These are phyloP conservation scores for Alces alces DNA, from an alignment of 2,113 vertebrate genomes.

Conservation along the genomic window DNA sequence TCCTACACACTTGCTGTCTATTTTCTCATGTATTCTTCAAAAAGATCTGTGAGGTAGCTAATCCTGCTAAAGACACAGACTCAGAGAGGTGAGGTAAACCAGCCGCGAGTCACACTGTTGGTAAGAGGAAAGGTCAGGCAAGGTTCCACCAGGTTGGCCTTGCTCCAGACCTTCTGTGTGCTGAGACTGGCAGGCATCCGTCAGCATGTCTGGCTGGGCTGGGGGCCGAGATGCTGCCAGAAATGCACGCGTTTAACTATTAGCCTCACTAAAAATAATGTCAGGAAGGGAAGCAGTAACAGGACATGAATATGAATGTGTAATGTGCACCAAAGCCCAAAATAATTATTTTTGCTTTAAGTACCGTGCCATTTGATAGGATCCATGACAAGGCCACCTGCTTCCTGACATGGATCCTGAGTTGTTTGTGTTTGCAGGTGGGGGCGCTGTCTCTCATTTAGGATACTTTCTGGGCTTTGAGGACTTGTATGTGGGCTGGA, in stretches of 20 bases:
- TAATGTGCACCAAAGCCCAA: not conserved
- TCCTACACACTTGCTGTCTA: not conserved
- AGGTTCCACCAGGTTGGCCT: not conserved
- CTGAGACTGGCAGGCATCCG: not conserved
- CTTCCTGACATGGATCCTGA: not conserved
- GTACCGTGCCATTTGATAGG: not conserved
- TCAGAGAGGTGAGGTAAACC: not conserved
- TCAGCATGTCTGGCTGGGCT: fast-evolving
- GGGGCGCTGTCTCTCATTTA: not conserved
- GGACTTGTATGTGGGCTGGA: not conserved
- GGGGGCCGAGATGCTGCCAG: not conserved
- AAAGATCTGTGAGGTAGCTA: not conserved
- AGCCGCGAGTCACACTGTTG: not conserved
- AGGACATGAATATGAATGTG: not conserved
- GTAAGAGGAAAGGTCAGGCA: not conserved
- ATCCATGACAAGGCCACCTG: not conserved
- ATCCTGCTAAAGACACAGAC: not conserved
- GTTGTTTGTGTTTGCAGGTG: not conserved
- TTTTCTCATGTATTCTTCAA: not conserved
- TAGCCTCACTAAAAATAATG: not conserved
- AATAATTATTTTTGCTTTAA: constrained; percentile 9
- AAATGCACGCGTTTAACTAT: not conserved
- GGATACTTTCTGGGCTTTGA: not conserved
- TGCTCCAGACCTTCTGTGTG: not conserved
- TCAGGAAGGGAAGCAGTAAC: not conserved